Base-by-base conservation (phyloP, 2,888 invertebrate genomes). In the Biston stratarius region DNA sequence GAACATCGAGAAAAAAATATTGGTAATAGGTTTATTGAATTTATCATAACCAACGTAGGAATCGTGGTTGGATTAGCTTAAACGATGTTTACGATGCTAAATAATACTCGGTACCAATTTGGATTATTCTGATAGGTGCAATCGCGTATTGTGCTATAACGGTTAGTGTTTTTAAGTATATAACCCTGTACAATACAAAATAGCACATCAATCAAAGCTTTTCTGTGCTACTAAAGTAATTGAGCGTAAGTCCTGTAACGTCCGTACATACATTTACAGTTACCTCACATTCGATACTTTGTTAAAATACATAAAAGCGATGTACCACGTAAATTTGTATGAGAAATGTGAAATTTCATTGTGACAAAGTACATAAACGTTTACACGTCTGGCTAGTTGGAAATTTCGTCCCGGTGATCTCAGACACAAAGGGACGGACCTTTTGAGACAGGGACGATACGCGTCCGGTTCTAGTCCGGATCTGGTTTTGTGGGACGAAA, bases 191-290 rank as follows among this genome's bases (percentile, higher is more conserved):
- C 15, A 42, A 44, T 10, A 51, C 44, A 9, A 12, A 0, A 10
- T 33, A 8, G 7, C 12, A 36, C 6, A 44, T 47, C 47, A 45
- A 48, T 36, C 58, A 60, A 52, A 51, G 51, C 51, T 61, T 12
- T 45, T 47, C 63, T 55, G 55, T 53, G 59, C 48, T 44, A 44
- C 64, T 14, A 14, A 57, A 61, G 68, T 74, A 76, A 75, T 76
- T 72, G 76, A 73, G 70, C 67, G 63, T 73, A 59, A 66, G 40
- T 64, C 59, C 38, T 64, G 57, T 42, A 57, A 69, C 52, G 49
- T 56, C 49, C 48, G n/a, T 51, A 14, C 47, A 48, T 38, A 40
- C 40, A 49, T 15, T 34, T n/a, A 51, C 42, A 14, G 12, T 11
- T 5, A 58, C 36, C 14, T 40, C 14, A 11, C 34, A 51, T 38